Evolutionary conservation across 2,888 invertebrate species (phyloP), one percentile per base, ranked within the genome.

Genomic region (Drosophila merina): DNA sequence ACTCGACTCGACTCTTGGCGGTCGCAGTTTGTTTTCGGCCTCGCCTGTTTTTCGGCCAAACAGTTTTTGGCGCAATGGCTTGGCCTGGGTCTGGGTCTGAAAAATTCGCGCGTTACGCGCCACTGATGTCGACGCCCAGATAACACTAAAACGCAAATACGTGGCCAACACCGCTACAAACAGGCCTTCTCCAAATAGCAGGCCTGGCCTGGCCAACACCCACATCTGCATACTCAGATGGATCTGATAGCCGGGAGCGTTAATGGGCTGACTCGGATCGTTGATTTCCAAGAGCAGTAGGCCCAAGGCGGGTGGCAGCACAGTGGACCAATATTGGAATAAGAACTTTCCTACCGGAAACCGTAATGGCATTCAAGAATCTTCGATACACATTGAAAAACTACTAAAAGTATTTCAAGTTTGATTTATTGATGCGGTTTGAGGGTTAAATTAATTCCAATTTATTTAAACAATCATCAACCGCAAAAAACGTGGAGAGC

Each of bases 51-150:
- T 58, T 42, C 58, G 60, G 58, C 60, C 36, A 47, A 64, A 64
- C 63, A 31, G 64, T 70, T 70, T 70, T 70, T 70, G 70, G 62
- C 70, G 70, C 71, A 70, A 56, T 70, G 70, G 60, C 8, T 58
- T 20, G 48, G 20, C 2, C 20, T 2, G 20, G 20, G 20, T 20
- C 20, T 2, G 20, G 20, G 31, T 47, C 55, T 70, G 70, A 62
- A 72, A 67, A 72, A 45, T 85, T 72, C 71, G 69, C 62, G 63
- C 79, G 77, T 75, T 84, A 76, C 84, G 86, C 84, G 74, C 66
- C 60, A 69, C 55, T 69, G 86, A 84, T 86, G 84, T 75, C 86
- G 76, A 74, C 76, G 74, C 74, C 58, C 74, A 81, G 86, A 86
- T 84, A 84, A 75, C 74, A 77, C 74, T 69, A 74, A 81, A 79